Base-by-base conservation (phyloP, 2,113 vertebrate genomes). In the Nansenia antarctica region DNA sequence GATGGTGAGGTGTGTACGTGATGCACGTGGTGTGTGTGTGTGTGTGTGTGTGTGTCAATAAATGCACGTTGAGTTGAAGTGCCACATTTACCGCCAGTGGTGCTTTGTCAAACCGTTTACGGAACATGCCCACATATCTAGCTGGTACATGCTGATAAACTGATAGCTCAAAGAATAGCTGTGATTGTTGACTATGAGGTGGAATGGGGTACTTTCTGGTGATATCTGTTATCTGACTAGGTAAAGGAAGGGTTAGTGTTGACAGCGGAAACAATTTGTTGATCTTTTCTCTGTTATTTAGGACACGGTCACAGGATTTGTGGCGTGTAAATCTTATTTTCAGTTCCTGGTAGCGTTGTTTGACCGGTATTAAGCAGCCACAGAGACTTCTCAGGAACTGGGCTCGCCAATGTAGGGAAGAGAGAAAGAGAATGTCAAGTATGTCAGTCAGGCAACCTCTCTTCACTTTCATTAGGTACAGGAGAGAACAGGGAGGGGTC, bases 401-500 rank as follows among this genome's bases (percentile, higher is more conserved):
- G 18, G 15, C 18, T 42, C 18, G 39, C 1, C 39, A 15, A 42
- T 42, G 3, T 5, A 42, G 39, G 15, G 12, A 18, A 49, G 45
- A 47, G 45, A 20, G 45, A 20, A 6, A 49, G 18, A n/a, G n/a
- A n/a, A n/a, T n/a, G n/a, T n/a, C n/a, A n/a, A 2, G 42, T 47
- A 15, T 58, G 29, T 9, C 1, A 26, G 5, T 3, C n/a, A 30
- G 55, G 14, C 29, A 29, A 7, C 29, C n/a, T 14, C 26, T 26
- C 3, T 24, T 54, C 26, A 55, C 53, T 8, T 30, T 58, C 49
- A 22, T 65, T n/a, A 29, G 30, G 31, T 53, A 62, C 42, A 54
- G n/a, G n/a, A n/a, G n/a, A n/a, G n/a, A n/a, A n/a, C 39, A 27
- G 60, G 65, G 45, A 70, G 52, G 11, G 39, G 31, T 65, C 65